Percentiles rank a stretch among this genome's conserved stretches.
Conservation (phyloP, 2,888 invertebrate species). For the Temnothorax ravouxi region DNA sequence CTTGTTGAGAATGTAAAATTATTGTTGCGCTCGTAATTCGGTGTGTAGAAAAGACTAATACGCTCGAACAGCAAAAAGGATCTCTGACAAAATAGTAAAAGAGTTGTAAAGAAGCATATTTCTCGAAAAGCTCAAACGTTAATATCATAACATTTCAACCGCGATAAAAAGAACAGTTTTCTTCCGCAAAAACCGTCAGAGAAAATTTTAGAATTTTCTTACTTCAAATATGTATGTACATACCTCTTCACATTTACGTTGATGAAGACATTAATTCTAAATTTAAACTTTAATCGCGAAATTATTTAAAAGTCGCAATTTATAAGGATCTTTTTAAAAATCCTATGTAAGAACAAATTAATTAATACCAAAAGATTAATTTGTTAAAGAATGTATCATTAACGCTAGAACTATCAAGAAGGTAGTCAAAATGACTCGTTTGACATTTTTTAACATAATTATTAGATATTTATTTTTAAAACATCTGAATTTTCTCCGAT, state of each 20-base stretch:
- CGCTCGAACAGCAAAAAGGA: constrained; percentile 1
- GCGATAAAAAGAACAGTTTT: not conserved
- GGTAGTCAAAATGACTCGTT: no score
- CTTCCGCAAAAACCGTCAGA: not conserved
- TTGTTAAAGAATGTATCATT: not conserved
- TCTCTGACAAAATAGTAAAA: constrained; percentile 4
- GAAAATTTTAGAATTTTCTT: not conserved
- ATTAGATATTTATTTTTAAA: no score
- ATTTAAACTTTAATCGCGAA: not conserved
- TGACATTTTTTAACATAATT: no score
- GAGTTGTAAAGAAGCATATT: constrained; percentile 18
- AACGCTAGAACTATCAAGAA: not conserved
- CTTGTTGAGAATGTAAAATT: constrained; percentile 27
- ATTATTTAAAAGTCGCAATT: not conserved
- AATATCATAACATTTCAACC: not conserved
- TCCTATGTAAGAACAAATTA: not conserved
- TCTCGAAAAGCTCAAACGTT: not conserved
- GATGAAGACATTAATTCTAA: not conserved
- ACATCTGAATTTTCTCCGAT: no score
- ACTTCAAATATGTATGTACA: constrained; percentile 23
- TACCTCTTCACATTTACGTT: not conserved
- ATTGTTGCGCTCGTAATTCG: not conserved
- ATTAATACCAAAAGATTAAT: not conserved
- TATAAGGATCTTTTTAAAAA: not conserved
- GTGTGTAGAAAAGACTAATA: constrained; percentile 7